Percentiles rank a stretch among this genome's conserved stretches.
Conservation (phyloP, 2,888 invertebrate species). For the Cecidostiba fungosa region DNA sequence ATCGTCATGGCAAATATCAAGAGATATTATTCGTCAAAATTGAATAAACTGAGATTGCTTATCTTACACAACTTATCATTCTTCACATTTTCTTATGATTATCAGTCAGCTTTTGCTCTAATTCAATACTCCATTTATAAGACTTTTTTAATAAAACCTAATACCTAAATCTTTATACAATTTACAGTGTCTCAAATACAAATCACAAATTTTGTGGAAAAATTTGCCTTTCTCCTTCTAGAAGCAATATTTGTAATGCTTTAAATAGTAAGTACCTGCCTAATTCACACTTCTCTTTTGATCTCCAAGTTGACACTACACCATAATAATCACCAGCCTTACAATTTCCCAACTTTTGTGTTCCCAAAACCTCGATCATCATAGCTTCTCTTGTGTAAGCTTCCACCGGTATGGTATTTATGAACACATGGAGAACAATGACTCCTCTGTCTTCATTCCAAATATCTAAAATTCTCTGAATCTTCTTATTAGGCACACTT, state of each 20-base stretch:
- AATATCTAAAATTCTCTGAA: constrained; percentile 91
- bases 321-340: constrained; percentile 93
- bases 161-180: constrained; percentile 1
- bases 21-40: neutral
- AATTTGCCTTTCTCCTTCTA: constrained; percentile 94
- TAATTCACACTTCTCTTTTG: constrained; percentile 86
- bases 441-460: constrained; percentile 93
- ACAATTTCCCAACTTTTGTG: constrained; percentile 88
- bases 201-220: constrained; percentile 82
- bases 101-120: neutral
- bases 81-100: neutral
- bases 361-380: constrained; percentile 94
- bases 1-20: neutral
- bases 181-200: neutral
- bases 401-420: constrained; percentile 94
- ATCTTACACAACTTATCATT: neutral
- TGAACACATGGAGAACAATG: constrained; percentile 94
- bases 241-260: constrained; percentile 91
- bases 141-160: neutral
- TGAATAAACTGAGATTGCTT: neutral
- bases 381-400: constrained; percentile 96
- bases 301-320: constrained; percentile 87
- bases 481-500: constrained; percentile 82
- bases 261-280: constrained; percentile 91
- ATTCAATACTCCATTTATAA: neutral